phyloP scores from a whole-genome alignment of 1,140 invertebrate species.

The Notospermus geniculatus region DNA sequence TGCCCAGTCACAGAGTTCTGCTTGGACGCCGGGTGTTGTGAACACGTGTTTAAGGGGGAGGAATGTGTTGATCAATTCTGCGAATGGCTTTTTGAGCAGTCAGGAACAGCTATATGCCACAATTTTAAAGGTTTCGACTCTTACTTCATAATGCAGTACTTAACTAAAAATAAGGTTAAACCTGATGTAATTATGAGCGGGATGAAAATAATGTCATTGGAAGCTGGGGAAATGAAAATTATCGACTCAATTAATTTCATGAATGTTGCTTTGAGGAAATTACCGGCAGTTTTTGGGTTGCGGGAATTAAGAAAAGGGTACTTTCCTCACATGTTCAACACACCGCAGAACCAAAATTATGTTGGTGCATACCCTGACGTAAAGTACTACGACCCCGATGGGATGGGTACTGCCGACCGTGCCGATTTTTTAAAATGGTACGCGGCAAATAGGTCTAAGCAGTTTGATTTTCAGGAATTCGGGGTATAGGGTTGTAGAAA shows the following conservation, averaged over 20 bases:
- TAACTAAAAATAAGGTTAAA: no score
- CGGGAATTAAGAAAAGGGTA: constrained; percentile 17
- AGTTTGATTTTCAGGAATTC: constrained; percentile 16
- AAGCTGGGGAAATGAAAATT: no score
- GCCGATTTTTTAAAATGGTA: constrained; percentile 22
- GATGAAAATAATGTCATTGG: constrained; percentile 10
- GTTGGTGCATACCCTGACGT: constrained; percentile 12
- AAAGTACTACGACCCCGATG: constrained; percentile 13
- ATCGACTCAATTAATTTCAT: no score
- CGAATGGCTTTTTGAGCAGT: no score
- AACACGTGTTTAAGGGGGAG: constrained; percentile 18
- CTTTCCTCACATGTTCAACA: constrained; percentile 24
- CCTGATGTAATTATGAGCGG: background rate
- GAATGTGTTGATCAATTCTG: constrained; percentile 6
- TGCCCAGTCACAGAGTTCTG: no score
- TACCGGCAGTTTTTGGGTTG: constrained; percentile 16
- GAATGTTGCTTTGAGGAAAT: constrained; percentile 9
- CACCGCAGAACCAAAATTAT: constrained; percentile 13
- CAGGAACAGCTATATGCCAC: no score
- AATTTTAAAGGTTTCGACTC: no score
- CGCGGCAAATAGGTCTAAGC: background rate
- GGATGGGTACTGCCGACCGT: constrained; percentile 9
- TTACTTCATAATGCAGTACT: no score
- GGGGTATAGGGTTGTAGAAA: no score
- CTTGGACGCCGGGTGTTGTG: no score